Evolutionary conservation across 2,113 vertebrate genomes (phyloP).

Genomic region (Edolisoma coerulescens): DNA sequence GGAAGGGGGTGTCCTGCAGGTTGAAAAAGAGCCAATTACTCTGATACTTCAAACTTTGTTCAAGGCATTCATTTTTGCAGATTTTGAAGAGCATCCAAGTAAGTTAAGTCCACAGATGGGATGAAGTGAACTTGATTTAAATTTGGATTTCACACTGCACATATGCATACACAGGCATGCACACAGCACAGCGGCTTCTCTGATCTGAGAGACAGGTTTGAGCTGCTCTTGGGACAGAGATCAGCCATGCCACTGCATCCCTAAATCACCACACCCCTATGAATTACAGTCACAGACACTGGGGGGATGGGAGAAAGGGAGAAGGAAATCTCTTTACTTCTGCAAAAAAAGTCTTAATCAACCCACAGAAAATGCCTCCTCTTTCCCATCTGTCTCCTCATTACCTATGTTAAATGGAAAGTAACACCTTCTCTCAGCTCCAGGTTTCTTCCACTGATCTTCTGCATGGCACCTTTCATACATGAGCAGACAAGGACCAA

Average conservation of each 20-base stretch:
- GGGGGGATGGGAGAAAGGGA: background rate
- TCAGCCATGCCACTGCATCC: background rate
- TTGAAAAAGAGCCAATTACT: background rate
- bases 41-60: background rate
- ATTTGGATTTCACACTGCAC: conserved; percentile 56
- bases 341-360: background rate
- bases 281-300: background rate
- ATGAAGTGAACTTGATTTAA: conserved; percentile 54
- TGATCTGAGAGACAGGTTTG: background rate
- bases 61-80: background rate
- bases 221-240: background rate
- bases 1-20: background rate
- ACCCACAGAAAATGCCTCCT: background rate
- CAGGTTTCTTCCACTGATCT: background rate
- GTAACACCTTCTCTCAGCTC: background rate
- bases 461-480: background rate
- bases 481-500: background rate
- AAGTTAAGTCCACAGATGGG: conserved; percentile 51
- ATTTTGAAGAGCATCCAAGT: conserved; percentile 43
- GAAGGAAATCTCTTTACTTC: background rate
- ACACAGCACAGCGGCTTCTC: background rate
- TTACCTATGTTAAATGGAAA: background rate
- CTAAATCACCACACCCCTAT: background rate
- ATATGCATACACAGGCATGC: conserved; percentile 14
- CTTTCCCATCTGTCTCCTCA: background rate